phyloP scores from a whole-genome alignment of 2,113 vertebrate genomes.

The Pteropus alecto region DNA sequence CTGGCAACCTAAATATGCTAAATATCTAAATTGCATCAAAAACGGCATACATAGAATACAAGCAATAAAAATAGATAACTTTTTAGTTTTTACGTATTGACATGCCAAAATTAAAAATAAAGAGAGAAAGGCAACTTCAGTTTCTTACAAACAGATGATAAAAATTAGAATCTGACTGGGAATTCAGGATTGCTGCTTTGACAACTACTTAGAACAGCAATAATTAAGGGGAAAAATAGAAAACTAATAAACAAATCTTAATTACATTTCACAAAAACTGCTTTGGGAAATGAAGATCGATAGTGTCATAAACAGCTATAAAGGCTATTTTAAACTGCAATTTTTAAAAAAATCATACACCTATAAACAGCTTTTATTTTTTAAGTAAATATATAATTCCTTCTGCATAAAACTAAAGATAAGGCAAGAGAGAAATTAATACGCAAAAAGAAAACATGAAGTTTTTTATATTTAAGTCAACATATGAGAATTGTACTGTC shows the following conservation, averaged over 20 bases:
- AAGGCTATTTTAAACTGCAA: neutral
- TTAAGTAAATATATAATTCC: neutral
- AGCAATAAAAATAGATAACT: neutral
- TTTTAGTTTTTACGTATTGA: neutral
- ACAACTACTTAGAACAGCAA: neutral
- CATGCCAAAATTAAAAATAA: neutral
- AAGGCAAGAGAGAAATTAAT: neutral
- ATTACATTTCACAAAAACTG: conserved; percentile 28
- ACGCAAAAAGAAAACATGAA: neutral
- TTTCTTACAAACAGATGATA: neutral
- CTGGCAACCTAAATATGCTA: neutral
- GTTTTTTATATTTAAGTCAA: neutral
- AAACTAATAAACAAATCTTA: neutral
- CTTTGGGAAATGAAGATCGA: neutral
- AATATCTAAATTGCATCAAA: conserved; percentile 22
- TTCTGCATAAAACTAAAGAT: conserved; percentile 1
- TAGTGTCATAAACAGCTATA: neutral
- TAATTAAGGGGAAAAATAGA: neutral
- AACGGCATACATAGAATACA: neutral
- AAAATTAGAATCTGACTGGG: neutral
- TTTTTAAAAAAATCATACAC: neutral
- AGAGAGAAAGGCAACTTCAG: neutral
- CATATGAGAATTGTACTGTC: neutral
- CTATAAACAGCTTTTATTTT: neutral
- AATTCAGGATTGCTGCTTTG: conserved; percentile 6